Evolutionary conservation across 1,140 invertebrate genomes (phyloP), one percentile per base, ranked within the genome.

Genomic region (Lordiphosa collinella): DNA sequence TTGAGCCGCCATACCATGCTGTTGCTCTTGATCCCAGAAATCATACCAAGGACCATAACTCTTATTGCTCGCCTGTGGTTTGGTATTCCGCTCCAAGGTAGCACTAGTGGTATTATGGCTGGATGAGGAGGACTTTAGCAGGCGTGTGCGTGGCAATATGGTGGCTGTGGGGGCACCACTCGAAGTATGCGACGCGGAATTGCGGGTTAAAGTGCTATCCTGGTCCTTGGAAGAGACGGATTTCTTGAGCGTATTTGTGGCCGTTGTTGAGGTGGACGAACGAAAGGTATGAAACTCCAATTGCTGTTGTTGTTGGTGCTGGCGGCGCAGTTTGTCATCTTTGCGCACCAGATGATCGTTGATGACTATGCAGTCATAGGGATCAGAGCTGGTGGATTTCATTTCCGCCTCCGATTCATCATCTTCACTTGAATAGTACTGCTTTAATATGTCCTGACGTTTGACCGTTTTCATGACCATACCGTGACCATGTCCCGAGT

Each of bases 31-130:
- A 60, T 93, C 94, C 95, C 95, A 96, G 34, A 96, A 91, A 89
- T 96, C 94, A 75, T 95, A 96, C 95, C 95, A 97, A 0, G 95
- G 95, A 1, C 95, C 95, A 85, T 95, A 96, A 56, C 94, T 94
- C 66, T 94, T 94, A 29, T 63, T 88, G 65, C 41, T 86, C 86
- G 40, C 82, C 54, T 80, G 53, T 40, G 66, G 54, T 48, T 74
- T 69, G 2, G 70, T 59, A 34, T 86, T 88, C 6, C 73, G 68
- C 36, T 88, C 86, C 54, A 87, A 43, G 9, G 84, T 88, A 55
- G 75, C 74, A 48, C 73, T 84, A 31, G 40, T 61, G 31, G 46
- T 53, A 61, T 67, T 74, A 74, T 62, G 69, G 76, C 78, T 56
- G 50, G 58, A 49, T 16, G 74, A 67, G 18, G 78, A 73, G 11